phyloP scores from a whole-genome alignment of 2,113 vertebrate species.

The Mellivora capensis region DNA sequence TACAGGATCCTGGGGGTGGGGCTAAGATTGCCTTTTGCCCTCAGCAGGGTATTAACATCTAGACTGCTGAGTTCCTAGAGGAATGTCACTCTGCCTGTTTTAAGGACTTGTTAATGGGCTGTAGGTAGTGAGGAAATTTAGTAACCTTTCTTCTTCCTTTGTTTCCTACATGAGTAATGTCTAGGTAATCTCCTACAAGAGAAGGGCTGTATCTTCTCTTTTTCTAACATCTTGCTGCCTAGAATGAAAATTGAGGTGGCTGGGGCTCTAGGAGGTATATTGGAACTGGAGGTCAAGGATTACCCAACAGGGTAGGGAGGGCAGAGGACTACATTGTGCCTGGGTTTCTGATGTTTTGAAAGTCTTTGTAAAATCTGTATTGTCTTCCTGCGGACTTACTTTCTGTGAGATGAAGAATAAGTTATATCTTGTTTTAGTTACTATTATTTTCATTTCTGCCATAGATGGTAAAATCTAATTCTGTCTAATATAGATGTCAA shows the following conservation, averaged over 20 bases:
- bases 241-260: not conserved
- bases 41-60: not conserved
- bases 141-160: not conserved
- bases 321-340: not conserved
- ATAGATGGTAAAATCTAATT: not conserved
- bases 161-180: not conserved
- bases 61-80: not conserved
- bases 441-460: not conserved
- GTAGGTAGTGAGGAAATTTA: not conserved
- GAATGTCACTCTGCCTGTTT: not conserved
- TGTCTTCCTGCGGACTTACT: not conserved
- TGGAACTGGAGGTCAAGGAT: not conserved
- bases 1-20: not conserved
- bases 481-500: not conserved
- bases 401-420: not conserved
- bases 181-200: not conserved
- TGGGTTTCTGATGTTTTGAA: not conserved
- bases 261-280: not conserved
- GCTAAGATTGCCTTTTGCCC: not conserved
- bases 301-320: not conserved
- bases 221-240: not conserved
- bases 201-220: not conserved
- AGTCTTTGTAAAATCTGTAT: not conserved
- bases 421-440: not conserved
- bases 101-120: not conserved